Percentiles rank a stretch among this genome's conserved stretches.
Conservation (phyloP, 2,113 vertebrate species). For the Cromileptes altivelis region DNA sequence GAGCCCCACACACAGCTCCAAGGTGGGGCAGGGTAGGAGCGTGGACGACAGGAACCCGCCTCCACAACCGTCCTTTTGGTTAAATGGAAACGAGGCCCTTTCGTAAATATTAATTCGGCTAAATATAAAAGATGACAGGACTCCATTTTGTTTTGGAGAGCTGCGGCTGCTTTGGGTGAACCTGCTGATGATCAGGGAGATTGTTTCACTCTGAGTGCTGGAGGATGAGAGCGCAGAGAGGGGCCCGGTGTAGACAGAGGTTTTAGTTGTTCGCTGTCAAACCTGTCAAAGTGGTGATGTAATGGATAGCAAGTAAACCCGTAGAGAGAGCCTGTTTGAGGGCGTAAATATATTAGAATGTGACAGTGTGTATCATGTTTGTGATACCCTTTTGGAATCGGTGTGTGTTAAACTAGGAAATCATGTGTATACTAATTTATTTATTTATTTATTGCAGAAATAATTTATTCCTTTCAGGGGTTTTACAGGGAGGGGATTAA, state of each 20-base stretch:
- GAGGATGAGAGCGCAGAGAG: conserved; percentile 33
- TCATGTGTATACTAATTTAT: conserved; percentile 60
- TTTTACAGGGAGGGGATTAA: conserved; percentile 48
- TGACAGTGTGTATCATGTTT: conserved; percentile 78
- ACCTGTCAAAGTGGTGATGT: conserved; percentile 79
- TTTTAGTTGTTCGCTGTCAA: conserved; percentile 76
- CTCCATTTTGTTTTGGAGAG: conserved; percentile 61
- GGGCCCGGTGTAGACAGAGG: conserved; percentile 20
- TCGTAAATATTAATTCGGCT: conserved; percentile 39
- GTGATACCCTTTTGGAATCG: conserved; percentile 76
- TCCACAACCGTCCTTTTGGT: conserved; percentile 19
- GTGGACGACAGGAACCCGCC: conserved; percentile 5
- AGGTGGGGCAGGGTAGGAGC: neutral
- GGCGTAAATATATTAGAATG: conserved; percentile 76
- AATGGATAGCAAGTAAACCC: conserved; percentile 70
- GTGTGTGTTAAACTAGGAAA: conserved; percentile 74
- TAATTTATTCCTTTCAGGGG: conserved; percentile 63
- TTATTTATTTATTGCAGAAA: conserved; percentile 72
- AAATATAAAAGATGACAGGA: conserved; percentile 42
- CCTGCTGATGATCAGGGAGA: conserved; percentile 42
- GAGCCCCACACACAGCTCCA: conserved; percentile 46
- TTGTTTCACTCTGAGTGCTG: conserved; percentile 27
- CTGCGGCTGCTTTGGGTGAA: conserved; percentile 31
- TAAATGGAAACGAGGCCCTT: conserved; percentile 41
- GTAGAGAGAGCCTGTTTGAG: conserved; percentile 62